Evolutionary conservation across 2,113 vertebrate species (phyloP).

Genomic region (Pygoscelis adeliae): DNA sequence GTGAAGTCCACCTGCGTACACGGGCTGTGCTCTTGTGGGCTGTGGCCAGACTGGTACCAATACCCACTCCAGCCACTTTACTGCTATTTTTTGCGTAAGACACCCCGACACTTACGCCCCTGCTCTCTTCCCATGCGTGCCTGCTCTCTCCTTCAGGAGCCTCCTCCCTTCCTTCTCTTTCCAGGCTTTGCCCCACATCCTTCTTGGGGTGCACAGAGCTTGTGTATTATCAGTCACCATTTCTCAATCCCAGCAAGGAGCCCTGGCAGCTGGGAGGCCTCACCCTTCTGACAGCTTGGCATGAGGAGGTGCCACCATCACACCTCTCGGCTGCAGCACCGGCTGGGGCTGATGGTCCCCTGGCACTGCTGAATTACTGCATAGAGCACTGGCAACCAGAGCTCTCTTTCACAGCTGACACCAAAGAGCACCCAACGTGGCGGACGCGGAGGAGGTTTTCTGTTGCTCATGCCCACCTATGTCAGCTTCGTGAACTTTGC

Average conservation of each 20-base stretch:
- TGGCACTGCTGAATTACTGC: rapidly evolving
- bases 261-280: not conserved
- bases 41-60: not conserved
- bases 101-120: not conserved
- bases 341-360: not conserved
- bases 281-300: not conserved
- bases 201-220: not conserved
- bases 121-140: rapidly evolving
- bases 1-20: rapidly evolving
- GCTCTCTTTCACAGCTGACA: not conserved
- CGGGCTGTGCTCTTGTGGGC: rapidly evolving
- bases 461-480: not conserved
- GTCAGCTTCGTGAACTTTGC: not conserved
- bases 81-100: not conserved
- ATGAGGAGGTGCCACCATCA: not conserved
- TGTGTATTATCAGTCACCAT: not conserved
- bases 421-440: not conserved
- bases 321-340: not conserved
- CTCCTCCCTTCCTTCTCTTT: not conserved
- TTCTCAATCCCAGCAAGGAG: not conserved
- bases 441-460: not conserved
- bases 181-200: not conserved
- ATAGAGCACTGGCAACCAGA: not conserved
- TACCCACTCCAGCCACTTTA: not conserved
- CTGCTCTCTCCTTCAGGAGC: not conserved